Percentiles rank a stretch among this genome's conserved stretches.
Evolutionary conservation across 1,140 invertebrate genomes (phyloP).

Genomic region (Odontomachus brunneus): DNA sequence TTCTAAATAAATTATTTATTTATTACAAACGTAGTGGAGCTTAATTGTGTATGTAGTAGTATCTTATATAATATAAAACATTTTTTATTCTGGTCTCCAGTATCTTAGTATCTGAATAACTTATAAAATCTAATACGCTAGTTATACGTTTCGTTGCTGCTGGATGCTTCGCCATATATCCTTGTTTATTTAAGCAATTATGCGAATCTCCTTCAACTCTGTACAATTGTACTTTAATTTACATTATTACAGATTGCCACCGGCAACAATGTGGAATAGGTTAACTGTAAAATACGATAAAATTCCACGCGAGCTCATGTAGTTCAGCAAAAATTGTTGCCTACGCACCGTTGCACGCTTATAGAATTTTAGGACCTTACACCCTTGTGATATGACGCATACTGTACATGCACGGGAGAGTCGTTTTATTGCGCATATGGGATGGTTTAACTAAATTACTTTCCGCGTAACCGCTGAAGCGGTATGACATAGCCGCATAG

Average conservation of each 20-base stretch:
- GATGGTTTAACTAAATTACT: constrained; percentile 77
- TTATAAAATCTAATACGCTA: too few species aligned
- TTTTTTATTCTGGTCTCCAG: too few species aligned
- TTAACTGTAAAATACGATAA: constrained; percentile 39
- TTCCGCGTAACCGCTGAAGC: constrained; percentile 71
- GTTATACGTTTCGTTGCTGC: too few species aligned
- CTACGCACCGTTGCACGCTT: constrained; percentile 42
- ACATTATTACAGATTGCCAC: background rate
- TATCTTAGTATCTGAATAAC: too few species aligned
- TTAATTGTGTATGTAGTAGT: too few species aligned
- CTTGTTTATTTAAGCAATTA: too few species aligned
- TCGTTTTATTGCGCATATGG: constrained; percentile 72
- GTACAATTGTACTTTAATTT: too few species aligned
- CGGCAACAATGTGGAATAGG: background rate
- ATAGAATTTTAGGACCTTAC: constrained; percentile 62
- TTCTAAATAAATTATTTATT: too few species aligned
- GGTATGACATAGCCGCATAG: constrained; percentile 74
- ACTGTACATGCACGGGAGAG: constrained; percentile 49
- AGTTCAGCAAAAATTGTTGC: constrained; percentile 47
- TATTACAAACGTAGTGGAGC: too few species aligned
- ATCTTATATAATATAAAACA: too few species aligned
- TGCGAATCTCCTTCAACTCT: too few species aligned
- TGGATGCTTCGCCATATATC: too few species aligned
- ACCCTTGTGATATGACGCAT: constrained; percentile 48
- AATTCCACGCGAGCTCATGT: constrained; percentile 35